Conservation (phyloP, 1,140 invertebrate species). For the Hylyphantes graminicola region DNA sequence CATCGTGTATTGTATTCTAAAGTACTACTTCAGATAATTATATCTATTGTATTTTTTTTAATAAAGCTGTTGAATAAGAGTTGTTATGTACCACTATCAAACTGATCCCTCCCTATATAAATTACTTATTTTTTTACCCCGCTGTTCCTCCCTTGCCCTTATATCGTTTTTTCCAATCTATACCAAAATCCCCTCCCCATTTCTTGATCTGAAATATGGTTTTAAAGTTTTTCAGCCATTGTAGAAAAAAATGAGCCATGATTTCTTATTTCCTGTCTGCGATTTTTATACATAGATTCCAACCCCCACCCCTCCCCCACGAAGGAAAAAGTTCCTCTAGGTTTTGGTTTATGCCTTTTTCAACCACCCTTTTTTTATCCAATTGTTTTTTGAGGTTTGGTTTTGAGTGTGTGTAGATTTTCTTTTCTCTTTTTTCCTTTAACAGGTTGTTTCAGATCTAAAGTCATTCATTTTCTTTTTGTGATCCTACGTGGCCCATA, state of each 20-base stretch:
- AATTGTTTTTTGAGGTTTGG: not conserved
- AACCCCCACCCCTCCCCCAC: not conserved
- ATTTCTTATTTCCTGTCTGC: not conserved
- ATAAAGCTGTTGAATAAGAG: too few species aligned
- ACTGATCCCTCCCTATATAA: not conserved
- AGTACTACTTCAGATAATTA: too few species aligned
- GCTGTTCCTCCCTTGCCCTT: not conserved
- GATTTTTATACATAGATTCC: conserved; percentile 20
- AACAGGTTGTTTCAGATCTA: conserved; percentile 32
- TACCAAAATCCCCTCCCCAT: not conserved
- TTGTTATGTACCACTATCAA: not conserved
- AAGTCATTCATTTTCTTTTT: conserved; percentile 24
- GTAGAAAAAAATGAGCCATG: conserved; percentile 17
- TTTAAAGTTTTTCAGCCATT: conserved; percentile 11
- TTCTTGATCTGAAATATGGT: conserved; percentile 45
- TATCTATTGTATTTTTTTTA: too few species aligned
- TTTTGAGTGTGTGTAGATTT: not conserved
- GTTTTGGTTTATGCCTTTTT: not conserved
- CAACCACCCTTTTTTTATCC: conserved; percentile 8
- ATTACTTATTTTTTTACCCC: not conserved
- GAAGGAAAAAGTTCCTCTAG: not conserved
- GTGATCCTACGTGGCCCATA: conserved; percentile 18
- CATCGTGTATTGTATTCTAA: too few species aligned
- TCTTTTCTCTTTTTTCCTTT: conserved; percentile 11
- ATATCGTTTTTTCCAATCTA: conserved; percentile 12